These are phyloP conservation scores for Todiramphus saurophagus DNA, from an alignment of 2,113 vertebrate species.

Conservation along the genomic window DNA sequence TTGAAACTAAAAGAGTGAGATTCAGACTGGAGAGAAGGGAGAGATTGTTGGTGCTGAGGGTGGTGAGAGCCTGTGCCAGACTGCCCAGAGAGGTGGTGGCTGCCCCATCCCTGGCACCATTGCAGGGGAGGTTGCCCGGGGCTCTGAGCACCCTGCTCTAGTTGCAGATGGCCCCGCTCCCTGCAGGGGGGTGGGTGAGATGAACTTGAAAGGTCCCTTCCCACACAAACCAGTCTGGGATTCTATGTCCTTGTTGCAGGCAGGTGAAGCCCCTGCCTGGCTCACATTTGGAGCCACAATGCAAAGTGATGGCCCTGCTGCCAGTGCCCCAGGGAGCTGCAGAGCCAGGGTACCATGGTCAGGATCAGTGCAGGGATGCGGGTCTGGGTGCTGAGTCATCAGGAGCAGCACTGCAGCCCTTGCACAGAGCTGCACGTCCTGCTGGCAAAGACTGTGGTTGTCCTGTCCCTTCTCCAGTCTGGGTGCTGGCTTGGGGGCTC, in stretches of 20 bases:
- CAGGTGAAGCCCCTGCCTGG: not conserved
- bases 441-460: accelerated
- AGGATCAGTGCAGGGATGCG: not conserved
- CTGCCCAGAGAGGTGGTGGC: too few species aligned
- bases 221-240: not conserved
- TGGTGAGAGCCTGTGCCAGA: not conserved
- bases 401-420: not conserved
- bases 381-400: not conserved
- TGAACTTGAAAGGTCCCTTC: not conserved
- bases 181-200: not conserved
- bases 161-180: not conserved
- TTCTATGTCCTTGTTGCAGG: not conserved
- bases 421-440: not conserved
- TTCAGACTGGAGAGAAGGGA: too few species aligned
- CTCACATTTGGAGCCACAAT: not conserved
- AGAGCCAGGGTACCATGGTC: not conserved
- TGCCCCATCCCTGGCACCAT: not conserved
- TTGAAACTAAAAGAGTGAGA: too few species aligned
- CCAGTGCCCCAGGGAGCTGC: not conserved
- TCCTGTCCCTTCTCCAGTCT: not conserved
- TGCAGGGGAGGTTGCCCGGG: too few species aligned
- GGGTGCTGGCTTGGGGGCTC: not conserved
- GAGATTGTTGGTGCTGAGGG: not conserved
- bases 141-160: not conserved
- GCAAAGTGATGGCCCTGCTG: accelerated